phyloP scores from a whole-genome alignment of 37 sponge, comb jelly and placozoan genomes.

The Crambe crambe region DNA sequence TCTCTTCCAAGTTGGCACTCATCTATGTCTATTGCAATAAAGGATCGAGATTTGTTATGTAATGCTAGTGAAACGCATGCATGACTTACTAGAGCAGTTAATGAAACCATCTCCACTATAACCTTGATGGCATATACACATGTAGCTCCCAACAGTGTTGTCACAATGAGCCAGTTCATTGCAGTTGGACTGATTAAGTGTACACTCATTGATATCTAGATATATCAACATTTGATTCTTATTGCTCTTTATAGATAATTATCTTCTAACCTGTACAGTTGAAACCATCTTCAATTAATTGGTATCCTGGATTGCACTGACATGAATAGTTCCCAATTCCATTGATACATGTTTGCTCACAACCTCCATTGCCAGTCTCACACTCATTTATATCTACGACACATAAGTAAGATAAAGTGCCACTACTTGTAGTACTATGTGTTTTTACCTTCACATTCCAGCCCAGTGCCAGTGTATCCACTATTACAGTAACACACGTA shows the following conservation, averaged over 20 bases:
- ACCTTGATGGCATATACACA: slow-evolving; percentile 18
- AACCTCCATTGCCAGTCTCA: neutral
- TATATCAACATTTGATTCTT: neutral
- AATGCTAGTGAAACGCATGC: neutral
- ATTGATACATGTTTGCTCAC: slow-evolving; percentile 10
- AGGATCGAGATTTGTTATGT: neutral
- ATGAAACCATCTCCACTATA: slow-evolving; percentile 24
- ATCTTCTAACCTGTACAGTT: slow-evolving; percentile 13
- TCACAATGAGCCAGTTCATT: slow-evolving; percentile 14
- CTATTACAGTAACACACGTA: slow-evolving; percentile 34
- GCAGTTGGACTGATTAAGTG: neutral
- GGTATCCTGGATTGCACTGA: slow-evolving; percentile 6
- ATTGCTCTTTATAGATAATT: neutral
- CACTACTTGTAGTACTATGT: too few species aligned
- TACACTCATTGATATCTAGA: slow-evolving; percentile 1
- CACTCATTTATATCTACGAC: neutral
- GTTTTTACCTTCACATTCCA: slow-evolving; percentile 16
- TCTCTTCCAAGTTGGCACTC: slow-evolving; percentile 11
- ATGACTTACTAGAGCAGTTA: neutral
- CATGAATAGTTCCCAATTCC: slow-evolving; percentile 12
- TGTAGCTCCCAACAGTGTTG: slow-evolving; percentile 18
- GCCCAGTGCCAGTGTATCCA: slow-evolving; percentile 22
- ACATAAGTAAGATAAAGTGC: too few species aligned
- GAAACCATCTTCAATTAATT: slow-evolving; percentile 9
- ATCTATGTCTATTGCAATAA: slow-evolving; percentile 23